phyloP scores from a whole-genome alignment of 2,797 vertebrate genomes.

The Characodon lateralis region DNA sequence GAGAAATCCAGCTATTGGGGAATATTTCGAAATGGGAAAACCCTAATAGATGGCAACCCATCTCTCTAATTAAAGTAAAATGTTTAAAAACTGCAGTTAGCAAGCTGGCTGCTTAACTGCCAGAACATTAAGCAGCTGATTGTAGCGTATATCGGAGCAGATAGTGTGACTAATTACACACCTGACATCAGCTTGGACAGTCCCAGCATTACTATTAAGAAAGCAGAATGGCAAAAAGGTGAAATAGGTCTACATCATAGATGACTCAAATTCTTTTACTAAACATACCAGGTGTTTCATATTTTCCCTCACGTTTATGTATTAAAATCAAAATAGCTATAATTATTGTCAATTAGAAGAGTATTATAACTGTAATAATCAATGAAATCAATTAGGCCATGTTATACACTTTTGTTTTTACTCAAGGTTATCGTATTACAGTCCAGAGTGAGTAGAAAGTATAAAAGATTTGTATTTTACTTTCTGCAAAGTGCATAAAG shows the following conservation, averaged over 20 bases:
- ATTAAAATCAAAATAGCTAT: background rate
- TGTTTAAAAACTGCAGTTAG: background rate
- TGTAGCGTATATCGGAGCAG: background rate
- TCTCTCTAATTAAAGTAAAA: background rate
- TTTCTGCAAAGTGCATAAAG: conserved; percentile 59
- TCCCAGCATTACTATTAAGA: background rate
- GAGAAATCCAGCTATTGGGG: background rate
- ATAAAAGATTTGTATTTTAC: conserved; percentile 50
- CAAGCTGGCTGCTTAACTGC: background rate
- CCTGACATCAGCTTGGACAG: background rate
- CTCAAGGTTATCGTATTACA: background rate
- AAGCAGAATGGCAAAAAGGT: background rate
- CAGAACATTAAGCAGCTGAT: background rate
- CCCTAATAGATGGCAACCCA: background rate
- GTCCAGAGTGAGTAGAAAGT: conserved; percentile 51
- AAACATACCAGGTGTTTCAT: background rate
- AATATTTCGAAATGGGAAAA: background rate
- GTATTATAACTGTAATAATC: too few species aligned
- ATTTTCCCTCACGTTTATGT: background rate
- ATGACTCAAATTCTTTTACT: background rate
- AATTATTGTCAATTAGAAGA: background rate
- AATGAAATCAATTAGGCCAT: background rate
- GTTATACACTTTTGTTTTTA: background rate
- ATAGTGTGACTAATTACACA: background rate
- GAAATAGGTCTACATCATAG: background rate